Percentiles rank a stretch among this genome's conserved stretches.
Evolutionary conservation across 2,888 invertebrate genomes (phyloP).

Genomic region (Aelia acuminata): DNA sequence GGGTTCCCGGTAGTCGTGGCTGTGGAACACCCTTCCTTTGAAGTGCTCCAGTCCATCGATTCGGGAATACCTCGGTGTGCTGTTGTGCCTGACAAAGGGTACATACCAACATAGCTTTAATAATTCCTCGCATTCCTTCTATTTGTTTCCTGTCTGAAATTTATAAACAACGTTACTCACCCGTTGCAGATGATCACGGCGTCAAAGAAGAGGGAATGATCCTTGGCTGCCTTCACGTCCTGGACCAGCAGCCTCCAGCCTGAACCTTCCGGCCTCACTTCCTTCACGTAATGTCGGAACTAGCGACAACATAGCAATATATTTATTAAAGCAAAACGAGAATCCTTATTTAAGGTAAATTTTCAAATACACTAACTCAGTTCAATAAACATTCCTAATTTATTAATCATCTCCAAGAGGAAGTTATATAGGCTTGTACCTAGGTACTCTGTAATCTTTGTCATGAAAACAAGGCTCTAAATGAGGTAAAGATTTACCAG

Average conservation of each 20-base stretch:
- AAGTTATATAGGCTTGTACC: no score
- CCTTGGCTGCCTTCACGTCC: conserved; percentile 72
- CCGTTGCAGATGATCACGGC: conserved; percentile 88
- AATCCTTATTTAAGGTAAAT: no score
- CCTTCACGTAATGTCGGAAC: conserved; percentile 63
- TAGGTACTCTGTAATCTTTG: no score
- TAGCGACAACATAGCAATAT: background rate
- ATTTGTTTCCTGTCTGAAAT: background rate
- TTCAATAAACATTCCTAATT: no score
- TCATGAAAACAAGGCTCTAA: no score
- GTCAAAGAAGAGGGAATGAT: conserved; percentile 76
- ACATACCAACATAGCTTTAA: background rate
- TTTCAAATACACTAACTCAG: no score
- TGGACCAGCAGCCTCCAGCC: conserved; percentile 76
- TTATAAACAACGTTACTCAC: conserved; percentile 66
- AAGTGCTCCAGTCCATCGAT: conserved; percentile 79
- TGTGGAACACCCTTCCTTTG: conserved; percentile 80
- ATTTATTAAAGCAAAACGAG: no score
- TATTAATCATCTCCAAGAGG: no score
- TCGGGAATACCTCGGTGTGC: conserved; percentile 80
- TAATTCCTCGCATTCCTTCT: background rate
- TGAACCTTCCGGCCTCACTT: conserved; percentile 58
- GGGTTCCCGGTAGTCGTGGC: conserved; percentile 86
- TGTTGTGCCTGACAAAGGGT: conserved; percentile 76
- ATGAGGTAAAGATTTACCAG: no score